A percentile compares a stretch with the other conserved stretches of the same genome.
Evolutionary conservation across 1,140 invertebrate species (phyloP).

Genomic region (Bombyx mori): DNA sequence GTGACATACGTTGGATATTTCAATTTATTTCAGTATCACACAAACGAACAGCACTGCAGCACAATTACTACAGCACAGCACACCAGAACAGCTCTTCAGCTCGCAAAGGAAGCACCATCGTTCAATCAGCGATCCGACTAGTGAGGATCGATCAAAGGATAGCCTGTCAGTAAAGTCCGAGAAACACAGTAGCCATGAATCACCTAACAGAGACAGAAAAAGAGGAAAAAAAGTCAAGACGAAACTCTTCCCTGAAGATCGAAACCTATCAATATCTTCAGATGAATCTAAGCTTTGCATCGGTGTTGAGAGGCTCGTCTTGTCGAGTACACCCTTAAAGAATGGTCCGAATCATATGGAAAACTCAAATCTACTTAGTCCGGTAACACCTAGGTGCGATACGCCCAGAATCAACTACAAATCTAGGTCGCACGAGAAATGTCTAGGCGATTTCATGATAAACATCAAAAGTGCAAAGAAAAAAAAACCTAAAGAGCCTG

Average conservation of each 20-base stretch:
- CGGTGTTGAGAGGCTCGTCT: constrained; percentile 39
- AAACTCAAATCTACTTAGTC: constrained; percentile 36
- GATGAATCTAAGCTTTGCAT: constrained; percentile 47
- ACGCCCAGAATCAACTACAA: constrained; percentile 40
- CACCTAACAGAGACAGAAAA: constrained; percentile 45
- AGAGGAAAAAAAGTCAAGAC: constrained; percentile 50
- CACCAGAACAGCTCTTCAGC: constrained; percentile 43
- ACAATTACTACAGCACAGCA: constrained; percentile 42
- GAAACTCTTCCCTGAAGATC: constrained; percentile 49
- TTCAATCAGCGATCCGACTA: constrained; percentile 56
- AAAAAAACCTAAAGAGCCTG: constrained; percentile 40
- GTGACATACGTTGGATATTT: neutral
- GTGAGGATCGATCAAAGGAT: constrained; percentile 43
- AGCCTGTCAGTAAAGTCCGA: constrained; percentile 37
- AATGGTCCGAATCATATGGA: constrained; percentile 69
- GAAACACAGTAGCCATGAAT: constrained; percentile 41
- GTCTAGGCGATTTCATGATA: constrained; percentile 54
- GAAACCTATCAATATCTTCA: constrained; percentile 38
- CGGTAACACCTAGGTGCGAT: constrained; percentile 53
- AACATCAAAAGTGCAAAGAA: constrained; percentile 45
- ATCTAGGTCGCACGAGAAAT: constrained; percentile 48
- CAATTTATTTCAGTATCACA: constrained; percentile 40
- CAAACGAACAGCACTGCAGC: constrained; percentile 48
- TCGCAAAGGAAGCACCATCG: constrained; percentile 38
- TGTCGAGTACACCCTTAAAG: constrained; percentile 55